Conservation (phyloP, 2,113 vertebrate genomes). For the Phalacrocorax pelagicus region DNA sequence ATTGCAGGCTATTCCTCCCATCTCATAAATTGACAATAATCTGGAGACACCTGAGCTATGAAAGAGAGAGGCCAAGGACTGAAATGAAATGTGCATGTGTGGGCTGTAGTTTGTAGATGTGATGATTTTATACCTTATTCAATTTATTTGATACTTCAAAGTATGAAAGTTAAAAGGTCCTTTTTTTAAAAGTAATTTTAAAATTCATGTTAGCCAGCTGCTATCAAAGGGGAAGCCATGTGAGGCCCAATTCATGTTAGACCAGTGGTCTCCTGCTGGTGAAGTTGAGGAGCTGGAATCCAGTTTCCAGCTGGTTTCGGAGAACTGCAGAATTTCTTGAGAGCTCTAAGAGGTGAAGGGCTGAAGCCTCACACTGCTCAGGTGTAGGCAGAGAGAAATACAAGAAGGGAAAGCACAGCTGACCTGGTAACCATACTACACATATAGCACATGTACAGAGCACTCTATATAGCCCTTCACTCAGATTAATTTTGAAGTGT, state of each 20-base stretch:
- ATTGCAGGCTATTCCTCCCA: neutral
- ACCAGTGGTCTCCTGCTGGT: neutral
- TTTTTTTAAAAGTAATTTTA: neutral
- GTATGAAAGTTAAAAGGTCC: neutral
- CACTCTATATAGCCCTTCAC: neutral
- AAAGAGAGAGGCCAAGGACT: constrained; percentile 26
- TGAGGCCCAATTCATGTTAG: neutral
- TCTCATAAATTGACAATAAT: neutral
- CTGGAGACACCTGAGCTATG: constrained; percentile 17
- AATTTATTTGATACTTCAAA: neutral
- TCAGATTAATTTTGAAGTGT: neutral
- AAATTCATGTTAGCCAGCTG: neutral
- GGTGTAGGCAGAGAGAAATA: neutral
- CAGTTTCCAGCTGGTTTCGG: neutral
- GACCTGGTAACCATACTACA: neutral
- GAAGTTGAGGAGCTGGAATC: neutral
- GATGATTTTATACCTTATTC: neutral
- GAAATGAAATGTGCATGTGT: neutral
- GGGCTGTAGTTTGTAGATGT: neutral
- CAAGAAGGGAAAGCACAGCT: neutral
- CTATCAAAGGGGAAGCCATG: neutral
- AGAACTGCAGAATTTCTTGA: neutral
- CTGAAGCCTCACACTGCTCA: neutral
- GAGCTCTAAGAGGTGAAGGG: neutral
- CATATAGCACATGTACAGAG: neutral